These are phyloP conservation scores for Tadarida brasiliensis DNA, from an alignment of 2,797 vertebrate species.

Conservation along the genomic window DNA sequence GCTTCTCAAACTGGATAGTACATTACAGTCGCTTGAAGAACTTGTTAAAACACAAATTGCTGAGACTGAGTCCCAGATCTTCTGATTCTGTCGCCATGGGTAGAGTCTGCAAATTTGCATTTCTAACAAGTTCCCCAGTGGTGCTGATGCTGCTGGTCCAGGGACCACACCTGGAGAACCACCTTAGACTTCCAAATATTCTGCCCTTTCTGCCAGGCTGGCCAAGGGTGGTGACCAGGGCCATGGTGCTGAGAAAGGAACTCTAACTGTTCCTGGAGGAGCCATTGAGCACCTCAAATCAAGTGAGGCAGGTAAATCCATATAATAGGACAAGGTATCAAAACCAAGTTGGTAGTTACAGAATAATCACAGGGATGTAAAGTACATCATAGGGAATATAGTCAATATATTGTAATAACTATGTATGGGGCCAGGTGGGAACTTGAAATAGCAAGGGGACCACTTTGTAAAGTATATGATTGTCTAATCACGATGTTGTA, in stretches of 20 bases:
- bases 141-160: background rate
- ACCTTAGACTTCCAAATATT: background rate
- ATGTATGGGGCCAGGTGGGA: background rate
- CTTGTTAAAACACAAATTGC: background rate
- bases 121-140: background rate
- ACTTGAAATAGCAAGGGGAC: background rate
- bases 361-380: background rate
- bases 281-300: background rate
- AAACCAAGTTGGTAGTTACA: background rate
- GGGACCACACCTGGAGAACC: background rate
- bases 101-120: background rate
- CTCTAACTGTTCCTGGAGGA: background rate
- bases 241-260: conserved; percentile 15
- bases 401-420: background rate
- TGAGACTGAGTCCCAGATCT: background rate
- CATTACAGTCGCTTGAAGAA: background rate
- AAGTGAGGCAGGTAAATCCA: background rate
- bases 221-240: background rate
- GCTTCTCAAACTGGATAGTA: background rate
- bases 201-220: background rate
- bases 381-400: background rate
- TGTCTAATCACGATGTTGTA: background rate
- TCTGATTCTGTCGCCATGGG: background rate
- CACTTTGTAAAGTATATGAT: background rate
- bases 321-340: background rate